phyloP scores from a whole-genome alignment of 2,888 invertebrate genomes.

The Neoascia interrupta region DNA sequence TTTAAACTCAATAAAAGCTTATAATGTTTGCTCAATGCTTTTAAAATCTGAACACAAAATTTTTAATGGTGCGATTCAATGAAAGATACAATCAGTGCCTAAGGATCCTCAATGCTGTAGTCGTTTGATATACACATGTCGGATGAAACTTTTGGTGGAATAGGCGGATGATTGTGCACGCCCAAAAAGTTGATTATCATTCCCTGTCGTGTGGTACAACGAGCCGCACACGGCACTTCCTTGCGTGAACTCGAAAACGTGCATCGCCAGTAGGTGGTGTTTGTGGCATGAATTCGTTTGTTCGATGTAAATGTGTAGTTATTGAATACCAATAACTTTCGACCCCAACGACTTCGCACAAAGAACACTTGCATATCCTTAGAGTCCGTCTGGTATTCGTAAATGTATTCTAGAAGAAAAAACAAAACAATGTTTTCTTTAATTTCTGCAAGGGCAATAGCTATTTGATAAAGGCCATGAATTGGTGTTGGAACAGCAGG shows the following conservation, averaged over 20 bases:
- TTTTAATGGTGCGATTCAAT: no score
- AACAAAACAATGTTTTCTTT: no score
- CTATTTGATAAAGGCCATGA: no score
- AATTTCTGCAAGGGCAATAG: no score
- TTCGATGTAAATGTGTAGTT: conserved; percentile 71
- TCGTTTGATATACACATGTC: conserved; percentile 50
- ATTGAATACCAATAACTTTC: conserved; percentile 70
- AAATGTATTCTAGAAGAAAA: conserved; percentile 36
- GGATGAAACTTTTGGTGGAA: conserved; percentile 45
- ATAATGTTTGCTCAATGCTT: no score
- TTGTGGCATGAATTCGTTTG: conserved; percentile 70
- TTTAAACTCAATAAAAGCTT: no score
- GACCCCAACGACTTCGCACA: conserved; percentile 71
- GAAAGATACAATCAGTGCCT: no score
- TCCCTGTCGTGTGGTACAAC: conserved; percentile 70
- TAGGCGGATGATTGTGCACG: conserved; percentile 71
- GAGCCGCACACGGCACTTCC: conserved; percentile 66
- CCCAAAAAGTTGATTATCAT: conserved; percentile 70
- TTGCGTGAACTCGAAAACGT: conserved; percentile 70
- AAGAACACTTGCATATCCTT: conserved; percentile 60
- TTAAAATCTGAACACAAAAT: no score
- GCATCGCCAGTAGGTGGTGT: conserved; percentile 72
- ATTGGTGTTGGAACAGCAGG: no score
- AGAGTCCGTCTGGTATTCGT: not conserved
- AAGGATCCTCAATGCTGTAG: conserved; percentile 71